Base-by-base conservation (phyloP, 2,113 vertebrate genomes). In the Tetrao urogallus region DNA sequence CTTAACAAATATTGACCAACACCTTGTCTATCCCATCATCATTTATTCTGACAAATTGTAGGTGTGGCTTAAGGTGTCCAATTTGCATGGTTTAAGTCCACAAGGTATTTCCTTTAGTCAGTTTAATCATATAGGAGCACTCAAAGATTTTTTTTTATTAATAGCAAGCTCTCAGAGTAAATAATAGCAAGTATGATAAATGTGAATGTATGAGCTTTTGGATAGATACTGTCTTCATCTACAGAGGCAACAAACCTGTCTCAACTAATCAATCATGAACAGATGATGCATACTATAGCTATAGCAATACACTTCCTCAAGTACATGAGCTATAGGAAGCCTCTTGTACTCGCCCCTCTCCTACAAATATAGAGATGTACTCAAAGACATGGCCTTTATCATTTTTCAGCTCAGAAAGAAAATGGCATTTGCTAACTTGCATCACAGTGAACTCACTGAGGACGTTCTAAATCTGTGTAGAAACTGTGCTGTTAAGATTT, bases 361-460 rank as follows among this genome's bases (percentile, higher is more conserved):
- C 47, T 66, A 45, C 32, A 66, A 82, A 64, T 3, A 74, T 2
- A 2, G 13, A 2, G 0, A 6, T 34, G 47, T 3, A 8, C 60
- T 66, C 45, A 63, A 76, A 76, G 28, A 17, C 36, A 25, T 32
- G 11, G 6, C 38, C 36, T 50, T 75, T 18, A 18, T 27, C 25
- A 42, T 67, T n/a, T n/a, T 45, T 21, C 0, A 0, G 12, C 22
- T 56, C 3, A 4, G 40, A 19, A n/a, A n/a, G 79, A 88, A 89
- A 57, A 34, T 1, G 48, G 32, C 34, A 15, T 58, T 58, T 38
- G 18, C 22, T 16, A 60, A 50, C 22, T 40, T 56, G 24, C n/a
- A 40, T 15, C 21, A 56, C 32, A n/a, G 45, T 25, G 28, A 56
- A 70, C 40, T 65, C 74, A 6, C 8, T 61, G 32, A 79, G 30